Evolutionary conservation across 2,113 vertebrate genomes (phyloP).

Genomic region (Macquaria ambigua): DNA sequence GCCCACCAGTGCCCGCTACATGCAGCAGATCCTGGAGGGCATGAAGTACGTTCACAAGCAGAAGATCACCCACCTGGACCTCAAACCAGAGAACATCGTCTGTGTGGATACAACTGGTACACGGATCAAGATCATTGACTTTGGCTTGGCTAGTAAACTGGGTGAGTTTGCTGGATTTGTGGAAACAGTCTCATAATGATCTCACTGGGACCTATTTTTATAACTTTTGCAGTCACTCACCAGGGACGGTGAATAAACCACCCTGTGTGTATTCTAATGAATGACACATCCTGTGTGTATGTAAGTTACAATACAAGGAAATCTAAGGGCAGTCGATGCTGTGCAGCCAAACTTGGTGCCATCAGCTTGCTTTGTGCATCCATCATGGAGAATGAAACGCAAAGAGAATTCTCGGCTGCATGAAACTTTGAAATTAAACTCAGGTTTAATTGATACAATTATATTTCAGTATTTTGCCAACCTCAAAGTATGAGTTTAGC

Average conservation of each 20-base stretch:
- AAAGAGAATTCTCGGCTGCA: not conserved
- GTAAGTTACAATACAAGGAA: conserved; percentile 5
- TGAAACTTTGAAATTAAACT: not conserved
- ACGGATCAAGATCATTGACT: conserved; percentile 90
- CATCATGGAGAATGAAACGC: not conserved
- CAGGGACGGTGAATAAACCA: not conserved
- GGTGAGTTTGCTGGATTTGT: conserved; percentile 77
- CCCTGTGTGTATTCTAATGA: not conserved
- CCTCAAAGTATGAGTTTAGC: not conserved
- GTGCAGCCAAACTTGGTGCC: not conserved
- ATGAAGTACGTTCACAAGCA: conserved; percentile 88
- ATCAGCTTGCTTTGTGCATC: not conserved
- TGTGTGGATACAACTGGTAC: conserved; percentile 85
- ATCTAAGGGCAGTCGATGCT: not conserved
- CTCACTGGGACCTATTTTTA: not conserved
- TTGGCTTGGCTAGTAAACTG: conserved; percentile 87
- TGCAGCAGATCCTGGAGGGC: conserved; percentile 91
- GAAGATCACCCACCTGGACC: conserved; percentile 88
- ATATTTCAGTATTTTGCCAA: not conserved
- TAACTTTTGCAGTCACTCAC: not conserved
- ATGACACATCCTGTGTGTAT: not conserved
- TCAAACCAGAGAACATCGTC: conserved; percentile 92
- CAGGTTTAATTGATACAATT: not conserved
- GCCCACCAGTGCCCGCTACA: conserved; percentile 86
- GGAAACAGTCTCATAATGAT: too few relatives aligned